phyloP scores from a whole-genome alignment of 2,113 vertebrate genomes.

The Eira barbara region DNA sequence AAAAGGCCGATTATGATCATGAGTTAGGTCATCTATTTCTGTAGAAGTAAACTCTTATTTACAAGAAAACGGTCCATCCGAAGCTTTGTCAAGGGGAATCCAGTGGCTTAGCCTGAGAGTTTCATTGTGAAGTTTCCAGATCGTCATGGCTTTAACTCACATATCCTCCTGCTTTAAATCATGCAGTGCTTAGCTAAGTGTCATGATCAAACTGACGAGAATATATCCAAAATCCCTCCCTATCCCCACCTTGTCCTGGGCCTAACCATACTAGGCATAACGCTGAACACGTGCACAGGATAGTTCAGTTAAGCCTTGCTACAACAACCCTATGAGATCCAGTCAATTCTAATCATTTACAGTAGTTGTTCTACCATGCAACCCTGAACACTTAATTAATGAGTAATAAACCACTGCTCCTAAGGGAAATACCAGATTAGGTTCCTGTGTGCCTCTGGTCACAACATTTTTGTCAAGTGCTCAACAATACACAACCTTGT shows the following conservation, averaged over 20 bases:
- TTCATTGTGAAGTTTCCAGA: slow-evolving; percentile 29
- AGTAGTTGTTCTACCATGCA: background rate
- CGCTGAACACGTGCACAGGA: background rate
- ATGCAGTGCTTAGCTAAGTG: background rate
- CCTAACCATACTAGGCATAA: background rate
- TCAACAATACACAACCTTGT: background rate
- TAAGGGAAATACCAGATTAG: background rate
- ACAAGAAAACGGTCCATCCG: slow-evolving; percentile 53
- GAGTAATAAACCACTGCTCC: background rate
- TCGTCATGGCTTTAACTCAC: slow-evolving; percentile 2
- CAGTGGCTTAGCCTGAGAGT: background rate
- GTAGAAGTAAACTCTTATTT: slow-evolving; percentile 63
- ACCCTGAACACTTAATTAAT: background rate
- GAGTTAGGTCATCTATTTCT: slow-evolving; percentile 65
- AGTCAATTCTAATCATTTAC: background rate
- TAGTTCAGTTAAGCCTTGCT: background rate
- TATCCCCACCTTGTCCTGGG: background rate
- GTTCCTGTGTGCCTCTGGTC: background rate
- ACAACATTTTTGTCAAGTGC: background rate
- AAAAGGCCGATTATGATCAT: slow-evolving; percentile 57
- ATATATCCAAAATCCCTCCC: background rate
- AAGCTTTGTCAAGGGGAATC: slow-evolving; percentile 40
- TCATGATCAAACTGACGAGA: slow-evolving; percentile 14
- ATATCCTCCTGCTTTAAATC: slow-evolving; percentile 1
- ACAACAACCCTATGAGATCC: background rate